Conservation (phyloP, 1,140 invertebrate species). For the Muscidifurax raptorellus region DNA sequence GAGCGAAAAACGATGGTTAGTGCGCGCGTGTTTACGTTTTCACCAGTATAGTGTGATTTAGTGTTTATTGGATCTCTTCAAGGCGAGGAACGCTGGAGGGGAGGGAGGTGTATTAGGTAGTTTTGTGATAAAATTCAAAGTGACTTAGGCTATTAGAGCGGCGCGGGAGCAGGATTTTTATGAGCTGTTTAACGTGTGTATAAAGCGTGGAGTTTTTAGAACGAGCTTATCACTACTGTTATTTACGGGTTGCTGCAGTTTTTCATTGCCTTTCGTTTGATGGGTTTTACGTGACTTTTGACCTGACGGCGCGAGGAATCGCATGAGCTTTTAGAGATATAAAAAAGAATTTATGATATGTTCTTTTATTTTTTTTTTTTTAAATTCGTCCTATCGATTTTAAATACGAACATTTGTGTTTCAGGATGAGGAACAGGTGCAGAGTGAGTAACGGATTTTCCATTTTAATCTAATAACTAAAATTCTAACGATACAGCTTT, state of each 20-base stretch:
- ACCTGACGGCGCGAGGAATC: no score
- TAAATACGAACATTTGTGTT: conserved; percentile 62
- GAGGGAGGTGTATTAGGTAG: background rate
- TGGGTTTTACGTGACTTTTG: background rate
- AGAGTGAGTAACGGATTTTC: conserved; percentile 75
- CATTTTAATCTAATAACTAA: no score
- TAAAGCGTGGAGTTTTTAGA: background rate
- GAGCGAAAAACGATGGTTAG: conserved; percentile 32
- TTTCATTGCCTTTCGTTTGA: background rate
- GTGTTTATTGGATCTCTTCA: background rate
- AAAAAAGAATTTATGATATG: no score
- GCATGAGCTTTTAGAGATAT: background rate
- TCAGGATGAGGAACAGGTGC: conserved; percentile 81
- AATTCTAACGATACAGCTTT: no score
- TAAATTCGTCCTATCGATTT: background rate
- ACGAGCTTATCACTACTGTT: background rate
- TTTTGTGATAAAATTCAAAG: conserved; percentile 4
- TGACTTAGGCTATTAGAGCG: background rate
- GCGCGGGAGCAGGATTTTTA: background rate
- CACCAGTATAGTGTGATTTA: conserved; percentile 1
- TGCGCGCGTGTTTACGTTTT: conserved; percentile 17
- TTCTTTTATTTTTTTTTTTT: background rate
- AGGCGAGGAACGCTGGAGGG: background rate
- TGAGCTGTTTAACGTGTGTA: background rate
- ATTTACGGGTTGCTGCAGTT: background rate